These are phyloP conservation scores for Gobio occitaniae DNA, from an alignment of 2,797 vertebrate genomes.

Conservation along the genomic window DNA sequence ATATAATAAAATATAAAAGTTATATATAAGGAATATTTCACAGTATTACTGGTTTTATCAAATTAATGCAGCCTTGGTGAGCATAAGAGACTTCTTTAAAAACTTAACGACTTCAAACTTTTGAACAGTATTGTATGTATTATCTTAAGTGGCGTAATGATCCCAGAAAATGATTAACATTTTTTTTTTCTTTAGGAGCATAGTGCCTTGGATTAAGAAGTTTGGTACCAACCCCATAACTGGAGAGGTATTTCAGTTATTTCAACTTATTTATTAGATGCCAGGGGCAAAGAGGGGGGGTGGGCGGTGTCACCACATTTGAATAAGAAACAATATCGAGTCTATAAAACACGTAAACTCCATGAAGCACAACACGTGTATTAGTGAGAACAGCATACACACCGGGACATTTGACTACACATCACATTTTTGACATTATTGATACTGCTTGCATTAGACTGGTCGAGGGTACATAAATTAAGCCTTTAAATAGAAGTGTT, in stretches of 20 bases:
- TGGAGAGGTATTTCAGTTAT: constrained; percentile 83
- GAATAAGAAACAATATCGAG: too few relatives aligned
- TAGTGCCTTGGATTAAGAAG: constrained; percentile 97
- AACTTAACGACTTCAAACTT: neutral
- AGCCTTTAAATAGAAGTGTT: too few relatives aligned
- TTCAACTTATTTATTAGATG: neutral
- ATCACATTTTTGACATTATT: too few relatives aligned
- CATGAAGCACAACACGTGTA: too few relatives aligned
- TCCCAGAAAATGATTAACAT: neutral
- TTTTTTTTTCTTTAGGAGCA: constrained; percentile 81
- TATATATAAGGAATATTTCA: neutral
- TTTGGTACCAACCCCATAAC: constrained; percentile 92
- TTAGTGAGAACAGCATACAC: too few relatives aligned
- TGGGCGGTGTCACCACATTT: too few relatives aligned
- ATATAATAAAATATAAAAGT: neutral
- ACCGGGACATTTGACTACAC: too few relatives aligned
- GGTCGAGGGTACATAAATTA: too few relatives aligned
- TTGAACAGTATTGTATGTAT: neutral
- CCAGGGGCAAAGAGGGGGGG: too few relatives aligned
- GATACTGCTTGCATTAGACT: too few relatives aligned
- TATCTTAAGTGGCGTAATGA: constrained; percentile 22
- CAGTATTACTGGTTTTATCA: neutral
- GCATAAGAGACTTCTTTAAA: neutral
- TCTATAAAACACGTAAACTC: too few relatives aligned
- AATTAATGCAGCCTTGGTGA: neutral